Evolutionary conservation across 2,888 invertebrate genomes (phyloP).

Genomic region (Sericinus montela): DNA sequence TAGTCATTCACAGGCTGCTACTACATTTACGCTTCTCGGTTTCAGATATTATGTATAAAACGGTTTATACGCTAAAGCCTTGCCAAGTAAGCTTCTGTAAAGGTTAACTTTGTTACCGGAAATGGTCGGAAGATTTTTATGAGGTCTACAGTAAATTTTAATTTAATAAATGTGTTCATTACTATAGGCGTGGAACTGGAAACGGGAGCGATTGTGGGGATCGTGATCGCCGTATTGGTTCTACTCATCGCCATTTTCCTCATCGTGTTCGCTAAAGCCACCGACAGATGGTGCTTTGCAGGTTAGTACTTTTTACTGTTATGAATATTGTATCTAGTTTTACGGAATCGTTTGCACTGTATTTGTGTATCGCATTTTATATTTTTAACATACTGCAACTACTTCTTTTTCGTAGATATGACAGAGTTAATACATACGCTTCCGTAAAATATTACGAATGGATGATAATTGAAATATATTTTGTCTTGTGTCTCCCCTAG

Average conservation of each 20-base stretch:
- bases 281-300: conserved; percentile 92
- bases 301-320: conserved; percentile 79
- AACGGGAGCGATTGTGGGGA: conserved; percentile 87
- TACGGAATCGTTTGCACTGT: not conserved
- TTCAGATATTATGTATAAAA: too few relatives aligned
- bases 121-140: too few relatives aligned
- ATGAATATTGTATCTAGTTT: not conserved
- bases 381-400: too few relatives aligned
- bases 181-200: conserved; percentile 83
- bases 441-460: conserved; percentile 1
- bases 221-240: conserved; percentile 84
- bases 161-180: not conserved
- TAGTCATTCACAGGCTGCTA: too few relatives aligned
- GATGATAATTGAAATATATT: not conserved
- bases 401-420: too few relatives aligned
- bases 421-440: not conserved
- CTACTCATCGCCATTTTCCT: conserved; percentile 82
- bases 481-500: not conserved
- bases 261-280: conserved; percentile 87
- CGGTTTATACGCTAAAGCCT: too few relatives aligned
- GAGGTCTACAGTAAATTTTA: too few relatives aligned
- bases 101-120: too few relatives aligned
- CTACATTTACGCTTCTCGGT: too few relatives aligned
- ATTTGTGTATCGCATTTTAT: too few relatives aligned
- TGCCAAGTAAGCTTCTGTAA: too few relatives aligned